phyloP scores from a whole-genome alignment of 30 jellyfish, hydroid and myxozoan species.

The Pelagia noctiluca region DNA sequence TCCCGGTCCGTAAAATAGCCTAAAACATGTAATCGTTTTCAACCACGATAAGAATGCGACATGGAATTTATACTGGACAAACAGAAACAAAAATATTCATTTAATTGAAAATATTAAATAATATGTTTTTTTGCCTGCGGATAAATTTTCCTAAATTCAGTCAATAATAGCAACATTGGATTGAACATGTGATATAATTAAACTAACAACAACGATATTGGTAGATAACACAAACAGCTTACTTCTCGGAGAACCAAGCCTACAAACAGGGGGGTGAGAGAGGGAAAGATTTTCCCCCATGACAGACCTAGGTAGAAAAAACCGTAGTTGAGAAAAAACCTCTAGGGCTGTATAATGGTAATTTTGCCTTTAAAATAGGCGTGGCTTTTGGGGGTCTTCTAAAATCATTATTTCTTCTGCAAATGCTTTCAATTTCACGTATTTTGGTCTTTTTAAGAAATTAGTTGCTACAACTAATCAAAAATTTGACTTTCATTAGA shows the following conservation, averaged over 20 bases:
- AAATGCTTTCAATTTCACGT: constrained; percentile 2
- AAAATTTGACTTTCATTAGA: not conserved
- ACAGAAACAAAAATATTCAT: not conserved
- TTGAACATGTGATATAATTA: not conserved
- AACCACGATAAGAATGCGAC: constrained; percentile 6
- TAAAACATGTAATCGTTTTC: constrained; percentile 1
- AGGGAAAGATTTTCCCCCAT: not conserved
- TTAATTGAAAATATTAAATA: too few relatives aligned
- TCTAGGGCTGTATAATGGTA: not conserved
- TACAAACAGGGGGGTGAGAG: constrained; percentile 9
- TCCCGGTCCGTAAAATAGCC: constrained; percentile 5
- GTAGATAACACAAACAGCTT: constrained; percentile 3
- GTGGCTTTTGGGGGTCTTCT: constrained; percentile 3
- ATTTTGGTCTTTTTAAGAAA: not conserved
- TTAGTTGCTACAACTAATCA: constrained; percentile 2
- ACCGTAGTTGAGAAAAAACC: constrained; percentile 5
- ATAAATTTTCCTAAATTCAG: not conserved
- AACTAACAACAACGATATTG: constrained; percentile 2
- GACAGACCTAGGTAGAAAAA: constrained; percentile 5
- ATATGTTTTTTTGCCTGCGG: constrained; percentile 1
- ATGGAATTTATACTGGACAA: constrained; percentile 2
- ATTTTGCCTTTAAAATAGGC: constrained; percentile 2
- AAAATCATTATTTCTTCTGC: constrained; percentile 1
- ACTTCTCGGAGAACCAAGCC: constrained; percentile 5
- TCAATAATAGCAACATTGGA: constrained; percentile 2